Evolutionary conservation across 1,140 invertebrate genomes (phyloP), one percentile per base, ranked within the genome.

Genomic region (Atta colombica): DNA sequence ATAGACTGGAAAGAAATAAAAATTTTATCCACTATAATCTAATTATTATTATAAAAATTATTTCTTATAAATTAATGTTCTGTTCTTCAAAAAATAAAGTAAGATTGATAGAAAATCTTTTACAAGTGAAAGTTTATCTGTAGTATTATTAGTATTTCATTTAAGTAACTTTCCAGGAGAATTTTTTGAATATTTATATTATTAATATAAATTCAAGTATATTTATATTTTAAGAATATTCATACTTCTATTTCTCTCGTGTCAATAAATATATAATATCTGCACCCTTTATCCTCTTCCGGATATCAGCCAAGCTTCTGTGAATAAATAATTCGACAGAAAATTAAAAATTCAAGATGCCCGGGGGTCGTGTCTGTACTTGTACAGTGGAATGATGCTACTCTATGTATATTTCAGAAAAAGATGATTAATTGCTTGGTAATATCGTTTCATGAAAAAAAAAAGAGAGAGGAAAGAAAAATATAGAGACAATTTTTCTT

Each of bases 281-380:
- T 39, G 21, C 55, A 7, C 31, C 35, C 14, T 55, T 55, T 80
- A 51, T 53, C 25, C 45, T 80, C 49, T 51, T 69, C 49, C 77
- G 49, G 14, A 69, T 80, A 66, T 14, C 60, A 5, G 49, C 2
- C 31, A 80, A 80, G 49, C 49, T 55, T 80, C n/a, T 65, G n/a
- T 28, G 55, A 82, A 71, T 86, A 60, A 86, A 86, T 81, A 63
- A 86, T 71, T 81, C 28, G 85, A 68, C 28, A 21, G 77, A 71
- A 86, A 68, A 81, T 68, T 81, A 86, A 86, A 25, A 81, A 81
- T 86, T 81, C 66, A 86, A 65, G 31, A 66, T 65, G 10, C 28
- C 25, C 53, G 16, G 39, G 14, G 21, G 35, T 45, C 25, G 0
- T 25, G 35, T 77, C 14, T 63, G 58, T 21, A 45, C 21, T 68